Evolutionary conservation across 2,888 invertebrate species (phyloP), one percentile per base, ranked within the genome.

Genomic region (Ctenicera cuprea): DNA sequence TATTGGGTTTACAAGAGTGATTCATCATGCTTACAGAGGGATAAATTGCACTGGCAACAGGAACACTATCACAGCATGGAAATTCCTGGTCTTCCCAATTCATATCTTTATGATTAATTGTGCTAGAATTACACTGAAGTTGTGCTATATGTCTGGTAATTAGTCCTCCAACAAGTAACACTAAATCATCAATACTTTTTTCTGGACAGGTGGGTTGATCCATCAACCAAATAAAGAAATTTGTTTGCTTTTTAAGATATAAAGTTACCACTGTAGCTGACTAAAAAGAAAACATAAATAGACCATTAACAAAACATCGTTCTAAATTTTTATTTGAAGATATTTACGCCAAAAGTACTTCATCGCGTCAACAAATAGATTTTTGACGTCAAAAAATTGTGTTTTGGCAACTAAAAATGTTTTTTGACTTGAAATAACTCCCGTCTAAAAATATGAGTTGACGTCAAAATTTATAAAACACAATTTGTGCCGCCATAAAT

Each of bases 1-100:
- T 93, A 81, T 94, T 94, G 5, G 96, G 94, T 77, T 94, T 92
- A 85, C 98, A 98, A 0, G 96, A 94, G 87, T 98, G 98, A 86
- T 98, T 98, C 92, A 97, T 94, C 88, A 97, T 92, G 81, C 96
- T 95, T 0, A 95, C 92, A 0, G 95, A 92, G 0, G 97, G 95
- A 85, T 94, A 96, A 82, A 97, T 94, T 0, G 94, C 96, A 1
- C 95, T 93, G 0, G 95, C 96, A 62, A 85, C 61, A 45, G 73
- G 43, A 12, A 62, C 64, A 91, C 86, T 79, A 90, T 88, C 76
- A 89, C 5, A 26, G 5, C 3, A 26, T 3, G 88, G 63, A 7
- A 37, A n/a, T 9, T 37, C 37, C 64, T 75, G 68, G 84, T 84
- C n/a, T 79, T 74, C 68, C 38, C 71, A 18, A 11, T 65, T 59